Base-by-base conservation (phyloP, 2,888 invertebrate species). In the Arge pagana region DNA sequence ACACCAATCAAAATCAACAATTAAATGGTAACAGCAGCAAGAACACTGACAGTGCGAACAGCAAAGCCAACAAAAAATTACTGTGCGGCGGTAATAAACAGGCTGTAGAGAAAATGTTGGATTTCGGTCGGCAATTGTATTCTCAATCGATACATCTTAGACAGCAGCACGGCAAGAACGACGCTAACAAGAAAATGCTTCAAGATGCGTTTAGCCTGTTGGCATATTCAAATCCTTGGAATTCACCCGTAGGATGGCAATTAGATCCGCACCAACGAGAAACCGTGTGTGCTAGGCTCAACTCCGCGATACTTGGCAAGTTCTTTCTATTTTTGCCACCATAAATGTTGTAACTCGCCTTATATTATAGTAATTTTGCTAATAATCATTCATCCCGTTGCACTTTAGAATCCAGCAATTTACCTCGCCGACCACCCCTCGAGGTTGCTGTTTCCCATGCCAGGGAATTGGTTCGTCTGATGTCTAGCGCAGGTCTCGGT, bases 171-270 rank as follows among this genome's bases (percentile, higher is more conserved):
- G 89, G 88, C 60, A 89, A 89, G 76, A 88, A 85, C 78, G 88
- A 88, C 69, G 81, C 81, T 57, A 91, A 93, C 79, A 91, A 93
- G 77, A 90, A 93, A 79, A 93, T 96, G 89, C 82, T 97, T 54
- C 81, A 96, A 90, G 93, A 97, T 80, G 97, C 97, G 72, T 98
- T 97, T 83, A 96, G 96, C 81, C 84, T 98, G 74, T 82, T 98
- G 73, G 97, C 97, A 41, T 98, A 98, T 80, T 90, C 94, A 66
- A 96, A 98, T 82, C 98, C 97, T 23, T 96, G 95, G 95, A 89
- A 88, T 72, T 96, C 96, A 79, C 96, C 96, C 13, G 89, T 97
- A 56, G 96, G 96, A 56, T 94, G 93, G 90, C 95, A 96, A 79
- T 82, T 98, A 67, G 90, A 95, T 78, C 91, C 96, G n/a, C 85